A percentile compares a stretch with the other conserved stretches of the same genome.
phyloP scores from a whole-genome alignment of 2,888 invertebrate species.

The Drosophila pseudotalamancana region DNA sequence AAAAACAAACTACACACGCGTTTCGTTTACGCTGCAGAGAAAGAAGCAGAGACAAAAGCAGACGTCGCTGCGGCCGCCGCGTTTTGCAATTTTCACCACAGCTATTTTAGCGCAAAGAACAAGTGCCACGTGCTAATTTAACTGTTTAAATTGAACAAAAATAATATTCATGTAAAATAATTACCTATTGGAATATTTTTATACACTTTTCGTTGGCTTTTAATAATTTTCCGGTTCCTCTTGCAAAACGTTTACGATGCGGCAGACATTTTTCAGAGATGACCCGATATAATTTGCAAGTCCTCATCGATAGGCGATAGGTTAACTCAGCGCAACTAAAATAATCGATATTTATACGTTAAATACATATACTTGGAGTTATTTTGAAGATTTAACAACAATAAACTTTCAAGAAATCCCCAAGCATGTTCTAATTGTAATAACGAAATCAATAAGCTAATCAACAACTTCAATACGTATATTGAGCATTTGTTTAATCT shows the following conservation, averaged over 20 bases:
- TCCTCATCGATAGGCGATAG: constrained; percentile 19
- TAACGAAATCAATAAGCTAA: constrained; percentile 37
- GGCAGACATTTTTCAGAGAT: constrained; percentile 67
- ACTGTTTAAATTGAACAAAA: not conserved
- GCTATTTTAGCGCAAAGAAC: constrained; percentile 29
- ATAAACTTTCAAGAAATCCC: constrained; percentile 31
- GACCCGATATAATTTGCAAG: constrained; percentile 30
- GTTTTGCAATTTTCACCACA: constrained; percentile 53
- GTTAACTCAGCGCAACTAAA: too few relatives aligned
- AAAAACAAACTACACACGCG: constrained; percentile 39
- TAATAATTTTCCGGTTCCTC: constrained; percentile 56
- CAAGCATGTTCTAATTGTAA: constrained; percentile 35
- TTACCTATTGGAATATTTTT: constrained; percentile 49
- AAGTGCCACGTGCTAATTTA: not conserved
- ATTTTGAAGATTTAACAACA: constrained; percentile 26
- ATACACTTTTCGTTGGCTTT: constrained; percentile 38
- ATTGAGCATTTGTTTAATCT: constrained; percentile 23
- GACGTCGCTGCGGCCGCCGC: constrained; percentile 47
- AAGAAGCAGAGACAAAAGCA: constrained; percentile 50
- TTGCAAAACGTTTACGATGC: constrained; percentile 73
- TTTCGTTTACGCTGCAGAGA: constrained; percentile 26
- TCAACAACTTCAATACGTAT: constrained; percentile 26
- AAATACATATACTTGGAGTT: not conserved
- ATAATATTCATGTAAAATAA: not conserved
- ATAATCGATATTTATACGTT: constrained; percentile 24